A percentile compares a stretch with the other conserved stretches of the same genome.
Evolutionary conservation across 2,797 vertebrate genomes (phyloP).

Genomic region (Neosalanx taihuensis): DNA sequence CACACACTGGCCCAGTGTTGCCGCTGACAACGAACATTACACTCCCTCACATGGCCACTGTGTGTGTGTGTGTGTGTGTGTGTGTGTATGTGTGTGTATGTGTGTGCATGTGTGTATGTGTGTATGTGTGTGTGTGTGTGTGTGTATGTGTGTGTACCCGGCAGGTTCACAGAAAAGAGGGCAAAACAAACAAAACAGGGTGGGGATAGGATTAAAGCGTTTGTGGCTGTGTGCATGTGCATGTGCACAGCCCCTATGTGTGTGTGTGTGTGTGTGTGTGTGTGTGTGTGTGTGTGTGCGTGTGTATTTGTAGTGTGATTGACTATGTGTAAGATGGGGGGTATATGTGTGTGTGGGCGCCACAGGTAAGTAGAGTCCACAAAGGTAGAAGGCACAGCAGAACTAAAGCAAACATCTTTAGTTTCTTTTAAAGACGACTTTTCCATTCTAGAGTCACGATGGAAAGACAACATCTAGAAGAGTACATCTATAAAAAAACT

Average conservation of each 20-base stretch:
- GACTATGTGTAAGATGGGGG: neutral
- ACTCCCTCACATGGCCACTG: slow-evolving; percentile 25
- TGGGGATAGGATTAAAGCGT: slow-evolving; percentile 44
- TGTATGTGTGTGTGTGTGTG: neutral
- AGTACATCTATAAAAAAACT: neutral
- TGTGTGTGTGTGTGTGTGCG: neutral
- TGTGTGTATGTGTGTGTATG: neutral
- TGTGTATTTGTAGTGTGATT: slow-evolving; percentile 12
- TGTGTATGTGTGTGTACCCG: neutral
- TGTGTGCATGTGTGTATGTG: neutral
- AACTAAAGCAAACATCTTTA: slow-evolving; percentile 34
- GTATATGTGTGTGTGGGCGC: slow-evolving; percentile 42
- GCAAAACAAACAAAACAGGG: slow-evolving; percentile 71
- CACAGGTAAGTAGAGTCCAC: slow-evolving; percentile 61
- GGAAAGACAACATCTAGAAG: neutral
- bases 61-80: neutral
- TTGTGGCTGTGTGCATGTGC: neutral
- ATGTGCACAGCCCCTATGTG: neutral
- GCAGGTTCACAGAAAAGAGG: slow-evolving; percentile 59
- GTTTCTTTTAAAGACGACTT: slow-evolving; percentile 12
- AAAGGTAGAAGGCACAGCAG: slow-evolving; percentile 60
- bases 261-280: neutral
- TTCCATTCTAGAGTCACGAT: neutral
- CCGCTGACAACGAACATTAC: neutral
- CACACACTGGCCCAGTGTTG: slow-evolving; percentile 26